Conservation (phyloP, 2,113 vertebrate species). For the Aplodontia rufa region DNA sequence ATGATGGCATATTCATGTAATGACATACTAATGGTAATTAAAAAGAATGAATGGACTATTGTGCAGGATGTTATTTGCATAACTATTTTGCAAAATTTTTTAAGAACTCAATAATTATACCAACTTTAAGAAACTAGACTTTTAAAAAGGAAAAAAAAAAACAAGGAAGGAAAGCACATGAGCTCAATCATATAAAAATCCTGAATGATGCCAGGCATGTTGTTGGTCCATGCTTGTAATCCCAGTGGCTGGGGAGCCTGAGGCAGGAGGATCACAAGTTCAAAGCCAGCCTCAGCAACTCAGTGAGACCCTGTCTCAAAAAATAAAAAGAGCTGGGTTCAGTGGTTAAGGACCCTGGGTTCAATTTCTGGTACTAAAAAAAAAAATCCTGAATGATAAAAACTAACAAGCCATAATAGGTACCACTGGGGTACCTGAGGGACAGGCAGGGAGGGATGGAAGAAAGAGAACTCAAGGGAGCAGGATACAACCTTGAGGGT, state of each 20-base stretch:
- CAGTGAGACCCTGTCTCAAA: too few relatives aligned
- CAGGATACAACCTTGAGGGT: not conserved
- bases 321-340: too few relatives aligned
- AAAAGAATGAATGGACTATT: not conserved
- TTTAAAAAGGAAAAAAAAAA: not conserved
- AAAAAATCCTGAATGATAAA: not conserved
- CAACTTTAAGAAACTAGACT: not conserved
- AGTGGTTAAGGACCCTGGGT: too few relatives aligned
- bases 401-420: not conserved
- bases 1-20: not conserved
- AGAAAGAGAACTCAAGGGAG: not conserved
- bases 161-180: not conserved
- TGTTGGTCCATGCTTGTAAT: too few relatives aligned
- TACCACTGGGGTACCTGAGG: not conserved
- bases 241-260: too few relatives aligned
- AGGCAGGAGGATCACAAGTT: too few relatives aligned
- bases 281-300: too few relatives aligned
- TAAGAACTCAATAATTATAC: not conserved
- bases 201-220: too few relatives aligned
- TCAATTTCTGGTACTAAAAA: too few relatives aligned
- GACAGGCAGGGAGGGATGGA: not conserved
- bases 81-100: not conserved
- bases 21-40: not conserved
- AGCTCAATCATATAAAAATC: not conserved
- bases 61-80: not conserved